A percentile compares a stretch with the other conserved stretches of the same genome.
Conservation (phyloP, 2,113 vertebrate genomes). For the Monarcha castaneiventris region DNA sequence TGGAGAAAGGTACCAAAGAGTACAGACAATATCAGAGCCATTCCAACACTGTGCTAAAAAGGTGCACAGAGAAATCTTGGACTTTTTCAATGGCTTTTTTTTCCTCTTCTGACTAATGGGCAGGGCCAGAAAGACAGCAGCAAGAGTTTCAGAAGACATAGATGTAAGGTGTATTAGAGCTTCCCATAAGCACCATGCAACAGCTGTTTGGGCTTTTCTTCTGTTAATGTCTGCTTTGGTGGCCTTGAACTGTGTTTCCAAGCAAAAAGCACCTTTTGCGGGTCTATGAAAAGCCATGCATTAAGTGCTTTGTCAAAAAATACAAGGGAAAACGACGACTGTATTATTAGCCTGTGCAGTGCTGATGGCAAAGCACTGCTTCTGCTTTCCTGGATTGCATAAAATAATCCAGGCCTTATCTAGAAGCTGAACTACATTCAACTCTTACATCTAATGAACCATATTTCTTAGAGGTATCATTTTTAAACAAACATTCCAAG, state of each 20-base stretch:
- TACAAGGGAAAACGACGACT: background rate
- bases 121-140: background rate
- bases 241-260: background rate
- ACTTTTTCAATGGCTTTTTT: background rate
- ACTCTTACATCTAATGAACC: background rate
- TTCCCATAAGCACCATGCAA: background rate
- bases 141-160: background rate
- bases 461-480: background rate
- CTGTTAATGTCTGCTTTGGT: background rate
- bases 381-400: background rate
- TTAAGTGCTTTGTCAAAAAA: background rate
- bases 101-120: background rate
- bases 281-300: background rate
- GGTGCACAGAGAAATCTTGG: background rate
- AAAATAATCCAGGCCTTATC: background rate
- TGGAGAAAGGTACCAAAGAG: background rate
- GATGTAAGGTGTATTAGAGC: background rate
- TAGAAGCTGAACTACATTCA: background rate
- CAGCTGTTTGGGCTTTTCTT: background rate
- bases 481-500: background rate
- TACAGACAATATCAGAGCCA: background rate
- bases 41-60: background rate
- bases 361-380: background rate
- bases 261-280: background rate
- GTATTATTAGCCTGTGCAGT: background rate